A percentile compares a stretch with the other conserved stretches of the same genome.
phyloP scores from a whole-genome alignment of 2,888 invertebrate species.

The Campoplex nolae region DNA sequence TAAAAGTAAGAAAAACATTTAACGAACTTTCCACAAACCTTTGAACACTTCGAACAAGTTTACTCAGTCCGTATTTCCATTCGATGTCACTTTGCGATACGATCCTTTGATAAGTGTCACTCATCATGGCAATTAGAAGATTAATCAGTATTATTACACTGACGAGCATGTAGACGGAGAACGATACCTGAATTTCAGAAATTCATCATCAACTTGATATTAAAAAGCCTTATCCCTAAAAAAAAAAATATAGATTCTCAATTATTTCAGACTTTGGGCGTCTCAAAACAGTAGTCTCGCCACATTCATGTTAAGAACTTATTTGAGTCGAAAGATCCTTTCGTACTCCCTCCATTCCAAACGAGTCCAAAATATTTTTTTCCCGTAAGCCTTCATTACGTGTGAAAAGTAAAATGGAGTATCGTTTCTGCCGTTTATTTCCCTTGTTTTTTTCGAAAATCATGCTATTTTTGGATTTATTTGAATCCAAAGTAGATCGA shows the following conservation, averaged over 20 bases:
- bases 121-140: conserved; percentile 99
- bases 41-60: conserved; percentile 91
- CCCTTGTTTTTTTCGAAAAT: too few species aligned
- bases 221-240: neutral
- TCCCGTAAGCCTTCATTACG: too few species aligned
- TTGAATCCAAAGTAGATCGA: too few species aligned
- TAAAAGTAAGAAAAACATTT: neutral
- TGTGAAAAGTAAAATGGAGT: too few species aligned
- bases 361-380: too few species aligned
- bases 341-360: too few species aligned
- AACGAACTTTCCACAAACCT: conserved; percentile 80
- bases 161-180: conserved; percentile 98
- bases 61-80: conserved; percentile 92
- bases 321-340: too few species aligned
- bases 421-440: too few species aligned
- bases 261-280: too few species aligned
- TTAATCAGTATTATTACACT: conserved; percentile 99
- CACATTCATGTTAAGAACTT: too few species aligned
- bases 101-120: conserved; percentile 99
- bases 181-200: conserved; percentile 86
- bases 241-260: neutral
- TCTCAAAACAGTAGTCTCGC: too few species aligned
- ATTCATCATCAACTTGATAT: neutral
- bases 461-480: too few species aligned
- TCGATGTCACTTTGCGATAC: conserved; percentile 93